These are phyloP conservation scores for Ceyx cyanopectus DNA, from an alignment of 2,113 vertebrate genomes.

Conservation along the genomic window DNA sequence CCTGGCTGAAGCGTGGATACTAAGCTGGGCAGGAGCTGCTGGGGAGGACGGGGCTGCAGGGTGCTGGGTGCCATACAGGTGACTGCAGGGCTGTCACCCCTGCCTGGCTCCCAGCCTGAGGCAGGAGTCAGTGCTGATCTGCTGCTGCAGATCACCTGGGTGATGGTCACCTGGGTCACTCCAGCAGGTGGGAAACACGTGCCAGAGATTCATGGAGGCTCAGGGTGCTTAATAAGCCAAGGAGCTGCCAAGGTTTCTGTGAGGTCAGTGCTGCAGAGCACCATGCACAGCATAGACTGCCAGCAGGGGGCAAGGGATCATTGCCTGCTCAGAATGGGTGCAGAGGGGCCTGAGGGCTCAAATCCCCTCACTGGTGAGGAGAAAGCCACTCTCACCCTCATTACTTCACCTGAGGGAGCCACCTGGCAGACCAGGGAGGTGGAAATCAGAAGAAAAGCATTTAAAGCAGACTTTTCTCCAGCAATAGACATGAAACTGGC, in stretches of 20 bases:
- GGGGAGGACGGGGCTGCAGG: background rate
- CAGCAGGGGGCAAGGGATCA: background rate
- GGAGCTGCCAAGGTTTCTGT: background rate
- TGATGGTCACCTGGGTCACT: background rate
- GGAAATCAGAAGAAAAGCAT: background rate
- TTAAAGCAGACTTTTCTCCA: background rate
- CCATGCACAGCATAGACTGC: background rate
- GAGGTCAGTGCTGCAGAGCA: background rate
- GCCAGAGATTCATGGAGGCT: accelerated
- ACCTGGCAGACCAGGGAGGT: no score
- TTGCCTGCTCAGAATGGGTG: background rate
- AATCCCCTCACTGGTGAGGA: background rate
- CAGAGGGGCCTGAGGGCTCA: background rate
- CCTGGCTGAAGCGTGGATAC: background rate
- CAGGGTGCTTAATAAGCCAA: background rate
- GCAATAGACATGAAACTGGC: background rate
- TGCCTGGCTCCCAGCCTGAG: background rate
- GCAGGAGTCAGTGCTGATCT: background rate
- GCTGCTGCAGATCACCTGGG: background rate
- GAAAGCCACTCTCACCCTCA: background rate
- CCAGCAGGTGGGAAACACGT: accelerated
- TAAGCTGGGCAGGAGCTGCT: background rate
- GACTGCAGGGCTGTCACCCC: background rate
- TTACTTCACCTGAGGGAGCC: background rate
- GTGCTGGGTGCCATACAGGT: accelerated